These are phyloP conservation scores for Sepioteuthis lessoniana DNA, from an alignment of 2,888 invertebrate genomes.

Conservation along the genomic window DNA sequence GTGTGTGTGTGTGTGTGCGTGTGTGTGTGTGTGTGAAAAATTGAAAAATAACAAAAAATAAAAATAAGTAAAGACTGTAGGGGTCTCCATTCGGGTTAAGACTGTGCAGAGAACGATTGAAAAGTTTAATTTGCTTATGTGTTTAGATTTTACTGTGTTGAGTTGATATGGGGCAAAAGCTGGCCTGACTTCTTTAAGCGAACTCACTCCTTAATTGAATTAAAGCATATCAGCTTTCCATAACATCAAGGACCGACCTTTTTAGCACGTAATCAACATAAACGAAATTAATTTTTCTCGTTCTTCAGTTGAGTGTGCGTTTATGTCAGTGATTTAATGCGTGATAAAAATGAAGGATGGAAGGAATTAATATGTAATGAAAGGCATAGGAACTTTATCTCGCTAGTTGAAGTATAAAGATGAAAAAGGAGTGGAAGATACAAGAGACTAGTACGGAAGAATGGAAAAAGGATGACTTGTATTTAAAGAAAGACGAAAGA, in stretches of 20 bases:
- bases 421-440: neutral
- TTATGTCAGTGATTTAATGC: neutral
- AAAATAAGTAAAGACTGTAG: neutral
- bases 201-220: neutral
- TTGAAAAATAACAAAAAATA: neutral
- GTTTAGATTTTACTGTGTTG: neutral
- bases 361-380: neutral
- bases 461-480: neutral
- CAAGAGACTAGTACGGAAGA: neutral
- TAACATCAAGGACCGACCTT: constrained; percentile 2
- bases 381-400: neutral
- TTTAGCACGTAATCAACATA: constrained; percentile 18
- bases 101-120: neutral
- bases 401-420: neutral
- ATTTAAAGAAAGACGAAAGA: neutral
- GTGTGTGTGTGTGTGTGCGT: too few species aligned
- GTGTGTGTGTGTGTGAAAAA: too few species aligned
- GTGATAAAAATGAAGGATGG: neutral
- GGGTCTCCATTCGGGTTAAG: neutral
- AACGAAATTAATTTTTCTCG: neutral
- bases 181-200: neutral
- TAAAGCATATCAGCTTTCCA: neutral
- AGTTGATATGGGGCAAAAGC: neutral
- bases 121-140: neutral
- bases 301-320: neutral